phyloP scores from a whole-genome alignment of 2,888 invertebrate species.

The Lycocerus yunnanus region DNA sequence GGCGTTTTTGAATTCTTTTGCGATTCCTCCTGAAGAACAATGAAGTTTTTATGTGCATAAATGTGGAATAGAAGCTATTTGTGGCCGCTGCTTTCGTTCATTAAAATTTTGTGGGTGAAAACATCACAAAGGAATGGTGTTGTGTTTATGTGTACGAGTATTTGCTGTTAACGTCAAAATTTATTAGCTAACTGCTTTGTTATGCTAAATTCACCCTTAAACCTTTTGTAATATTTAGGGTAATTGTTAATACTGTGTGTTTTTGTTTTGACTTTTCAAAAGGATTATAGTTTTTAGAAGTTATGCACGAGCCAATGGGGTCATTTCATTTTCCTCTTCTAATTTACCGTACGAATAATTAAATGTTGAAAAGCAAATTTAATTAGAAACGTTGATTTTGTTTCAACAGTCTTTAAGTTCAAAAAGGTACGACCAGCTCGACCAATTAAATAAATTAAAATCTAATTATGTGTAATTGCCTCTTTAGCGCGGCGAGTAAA shows the following conservation, averaged over 20 bases:
- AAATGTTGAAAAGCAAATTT: not conserved
- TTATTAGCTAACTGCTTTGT: conserved; percentile 38
- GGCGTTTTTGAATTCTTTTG: not conserved
- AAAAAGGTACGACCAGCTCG: not conserved
- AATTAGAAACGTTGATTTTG: not conserved
- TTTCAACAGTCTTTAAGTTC: not conserved
- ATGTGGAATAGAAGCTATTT: conserved; percentile 18
- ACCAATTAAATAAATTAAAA: not conserved
- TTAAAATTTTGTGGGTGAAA: conserved; percentile 29
- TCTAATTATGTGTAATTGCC: not conserved
- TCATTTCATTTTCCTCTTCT: not conserved
- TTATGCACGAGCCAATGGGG: not conserved
- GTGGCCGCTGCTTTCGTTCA: conserved; percentile 25
- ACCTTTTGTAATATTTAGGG: conserved; percentile 14
- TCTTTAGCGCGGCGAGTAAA: too few relatives aligned
- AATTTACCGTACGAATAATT: not conserved
- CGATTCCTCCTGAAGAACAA: conserved; percentile 3
- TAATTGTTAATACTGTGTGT: conserved; percentile 18
- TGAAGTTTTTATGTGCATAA: conserved; percentile 1
- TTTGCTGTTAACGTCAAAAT: conserved; percentile 32
- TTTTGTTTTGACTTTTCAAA: conserved; percentile 16
- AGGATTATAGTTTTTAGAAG: not conserved
- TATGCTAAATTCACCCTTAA: conserved; percentile 37
- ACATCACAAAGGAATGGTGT: conserved; percentile 30
- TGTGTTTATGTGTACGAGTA: conserved; percentile 27